Evolutionary conservation across 2,888 invertebrate genomes (phyloP).

Genomic region (Helobdella robusta): DNA sequence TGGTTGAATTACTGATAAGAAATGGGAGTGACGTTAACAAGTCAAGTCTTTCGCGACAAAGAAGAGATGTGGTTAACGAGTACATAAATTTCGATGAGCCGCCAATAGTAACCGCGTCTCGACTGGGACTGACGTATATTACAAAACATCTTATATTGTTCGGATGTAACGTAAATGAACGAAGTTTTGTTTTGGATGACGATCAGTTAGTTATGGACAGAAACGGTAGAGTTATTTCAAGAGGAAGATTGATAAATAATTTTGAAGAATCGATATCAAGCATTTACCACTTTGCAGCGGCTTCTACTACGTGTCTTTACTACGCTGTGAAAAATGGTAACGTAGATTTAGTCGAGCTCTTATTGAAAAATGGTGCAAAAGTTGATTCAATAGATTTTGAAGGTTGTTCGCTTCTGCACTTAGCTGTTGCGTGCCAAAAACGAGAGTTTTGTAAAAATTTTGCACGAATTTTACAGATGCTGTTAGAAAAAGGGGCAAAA

Average conservation of each 20-base stretch:
- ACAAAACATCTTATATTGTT: not conserved
- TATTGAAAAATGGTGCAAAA: slow-evolving; percentile 16
- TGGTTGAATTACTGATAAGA: not conserved
- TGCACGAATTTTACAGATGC: not conserved
- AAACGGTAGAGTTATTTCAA: no score
- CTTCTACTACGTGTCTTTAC: not conserved
- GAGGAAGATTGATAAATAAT: no score
- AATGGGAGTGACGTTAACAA: slow-evolving; percentile 9
- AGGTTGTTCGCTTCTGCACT: slow-evolving; percentile 72
- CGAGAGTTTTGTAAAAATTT: no score
- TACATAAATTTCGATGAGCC: not conserved
- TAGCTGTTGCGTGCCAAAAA: slow-evolving; percentile 59
- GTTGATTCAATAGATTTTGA: slow-evolving; percentile 35
- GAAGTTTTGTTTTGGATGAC: not conserved
- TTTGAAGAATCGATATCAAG: not conserved
- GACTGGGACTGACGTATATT: not conserved
- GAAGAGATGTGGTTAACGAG: slow-evolving; percentile 10
- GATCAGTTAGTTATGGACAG: not conserved
- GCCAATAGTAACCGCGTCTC: slow-evolving; percentile 11
- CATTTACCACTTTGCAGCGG: not conserved
- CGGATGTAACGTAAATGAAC: not conserved
- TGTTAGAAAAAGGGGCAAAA: not conserved
- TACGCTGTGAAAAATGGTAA: slow-evolving; percentile 5
- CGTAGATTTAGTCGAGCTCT: not conserved
- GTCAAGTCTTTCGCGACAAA: not conserved